These are phyloP conservation scores for Agapostemon virescens DNA, from an alignment of 2,888 invertebrate species.

Conservation along the genomic window DNA sequence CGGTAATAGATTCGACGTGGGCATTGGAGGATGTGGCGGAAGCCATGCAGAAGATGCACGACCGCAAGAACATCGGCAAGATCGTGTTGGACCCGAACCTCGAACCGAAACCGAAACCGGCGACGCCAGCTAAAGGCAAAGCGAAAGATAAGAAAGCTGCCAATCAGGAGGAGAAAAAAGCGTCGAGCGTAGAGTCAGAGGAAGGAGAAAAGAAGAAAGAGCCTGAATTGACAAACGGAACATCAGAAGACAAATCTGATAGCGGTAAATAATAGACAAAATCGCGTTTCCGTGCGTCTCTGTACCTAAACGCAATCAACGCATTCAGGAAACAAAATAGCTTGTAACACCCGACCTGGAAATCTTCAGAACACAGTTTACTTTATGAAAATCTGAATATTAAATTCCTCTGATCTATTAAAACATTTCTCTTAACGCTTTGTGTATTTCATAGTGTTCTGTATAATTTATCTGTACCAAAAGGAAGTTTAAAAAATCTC, in stretches of 20 bases:
- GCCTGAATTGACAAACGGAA: slow-evolving; percentile 81
- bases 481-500: no score
- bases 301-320: neutral
- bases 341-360: neutral
- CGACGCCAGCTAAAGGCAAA: slow-evolving; percentile 89
- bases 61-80: slow-evolving; percentile 94
- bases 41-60: slow-evolving; percentile 96
- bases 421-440: neutral
- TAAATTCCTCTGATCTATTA: no score
- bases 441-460: no score
- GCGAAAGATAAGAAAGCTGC: slow-evolving; percentile 87
- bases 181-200: slow-evolving; percentile 80
- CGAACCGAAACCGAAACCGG: slow-evolving; percentile 90
- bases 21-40: slow-evolving; percentile 93
- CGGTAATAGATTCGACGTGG: slow-evolving; percentile 92
- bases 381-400: no score
- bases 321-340: neutral
- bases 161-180: slow-evolving; percentile 85
- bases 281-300: slow-evolving; percentile 3
- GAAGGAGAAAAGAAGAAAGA: slow-evolving; percentile 81
- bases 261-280: slow-evolving; percentile 76
- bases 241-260: slow-evolving; percentile 81
- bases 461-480: no score
- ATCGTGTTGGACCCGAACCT: slow-evolving; percentile 90
- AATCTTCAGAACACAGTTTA: no score